A percentile compares a stretch with the other conserved stretches of the same genome.
Conservation (phyloP, 2,888 invertebrate genomes). For the Sesia apiformis region DNA sequence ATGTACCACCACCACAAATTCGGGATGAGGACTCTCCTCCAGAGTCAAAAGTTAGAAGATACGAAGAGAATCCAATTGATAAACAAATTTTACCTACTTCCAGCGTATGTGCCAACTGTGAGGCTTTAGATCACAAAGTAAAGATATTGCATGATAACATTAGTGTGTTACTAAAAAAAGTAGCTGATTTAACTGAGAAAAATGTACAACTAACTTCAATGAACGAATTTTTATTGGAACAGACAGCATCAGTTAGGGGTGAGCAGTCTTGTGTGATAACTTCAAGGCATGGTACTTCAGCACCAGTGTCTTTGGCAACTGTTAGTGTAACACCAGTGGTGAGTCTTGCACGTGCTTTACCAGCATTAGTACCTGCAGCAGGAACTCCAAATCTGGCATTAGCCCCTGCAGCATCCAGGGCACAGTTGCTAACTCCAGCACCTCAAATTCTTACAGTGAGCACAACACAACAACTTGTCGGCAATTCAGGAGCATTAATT, state of each 20-base stretch:
- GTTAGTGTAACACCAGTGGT: conserved; percentile 68
- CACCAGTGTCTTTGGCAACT: conserved; percentile 63
- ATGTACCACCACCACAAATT: conserved; percentile 32
- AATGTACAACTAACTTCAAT: conserved; percentile 61
- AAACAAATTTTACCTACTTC: conserved; percentile 38
- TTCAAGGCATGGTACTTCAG: conserved; percentile 61
- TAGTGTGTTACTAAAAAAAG: conserved; percentile 60
- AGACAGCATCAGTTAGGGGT: conserved; percentile 52
- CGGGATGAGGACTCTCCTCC: conserved; percentile 59
- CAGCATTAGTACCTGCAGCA: conserved; percentile 54
- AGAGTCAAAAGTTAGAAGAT: conserved; percentile 56
- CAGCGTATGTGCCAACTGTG: conserved; percentile 51
- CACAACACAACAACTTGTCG: conserved; percentile 63
- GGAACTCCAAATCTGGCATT: conserved; percentile 53
- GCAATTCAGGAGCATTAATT: conserved; percentile 63
- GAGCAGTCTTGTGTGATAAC: conserved; percentile 66
- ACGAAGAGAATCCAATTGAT: conserved; percentile 44
- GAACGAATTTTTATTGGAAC: conserved; percentile 65
- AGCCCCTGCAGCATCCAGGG: conserved; percentile 59
- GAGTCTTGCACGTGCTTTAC: conserved; percentile 57
- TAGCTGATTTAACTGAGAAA: conserved; percentile 60
- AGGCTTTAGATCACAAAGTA: conserved; percentile 52
- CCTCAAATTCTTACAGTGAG: conserved; percentile 65
- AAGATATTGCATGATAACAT: conserved; percentile 64
- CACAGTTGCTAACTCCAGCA: conserved; percentile 61